phyloP scores from a whole-genome alignment of 2,888 invertebrate genomes.

The Trypoxylon attenuatum region DNA sequence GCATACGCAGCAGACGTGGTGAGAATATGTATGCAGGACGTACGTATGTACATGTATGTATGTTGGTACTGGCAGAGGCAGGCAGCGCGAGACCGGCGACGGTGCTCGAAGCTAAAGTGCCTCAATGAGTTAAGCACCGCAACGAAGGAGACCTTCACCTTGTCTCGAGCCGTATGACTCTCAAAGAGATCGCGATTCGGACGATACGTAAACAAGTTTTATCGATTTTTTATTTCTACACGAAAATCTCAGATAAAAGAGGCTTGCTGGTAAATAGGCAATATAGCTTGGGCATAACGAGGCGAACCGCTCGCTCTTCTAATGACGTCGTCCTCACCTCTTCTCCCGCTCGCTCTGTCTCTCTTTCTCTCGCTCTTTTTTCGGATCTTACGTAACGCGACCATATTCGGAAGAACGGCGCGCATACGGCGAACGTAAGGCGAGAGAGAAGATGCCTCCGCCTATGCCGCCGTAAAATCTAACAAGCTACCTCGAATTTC shows the following conservation, averaged over 20 bases:
- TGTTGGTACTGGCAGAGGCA: too few species aligned
- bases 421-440: background rate
- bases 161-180: slow-evolving; percentile 27
- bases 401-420: background rate
- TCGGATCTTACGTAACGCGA: slow-evolving; percentile 23
- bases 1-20: too few species aligned
- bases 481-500: slow-evolving; percentile 10
- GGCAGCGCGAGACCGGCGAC: slow-evolving; percentile 8
- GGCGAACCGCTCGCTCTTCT: background rate
- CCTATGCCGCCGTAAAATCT: slow-evolving; percentile 18
- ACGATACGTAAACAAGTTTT: slow-evolving; percentile 30
- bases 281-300: slow-evolving; percentile 1
- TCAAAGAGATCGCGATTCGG: slow-evolving; percentile 22
- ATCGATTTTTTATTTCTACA: slow-evolving; percentile 19
- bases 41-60: too few species aligned
- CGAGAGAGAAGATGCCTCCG: too few species aligned
- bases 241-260: slow-evolving; percentile 25
- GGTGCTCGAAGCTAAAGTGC: slow-evolving; percentile 33
- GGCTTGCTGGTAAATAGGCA: slow-evolving; percentile 14
- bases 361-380: background rate
- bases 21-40: too few species aligned
- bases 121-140: slow-evolving; percentile 46
- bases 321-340: background rate
- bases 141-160: slow-evolving; percentile 45
- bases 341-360: background rate